Evolutionary conservation across 2,113 vertebrate genomes (phyloP).

Genomic region (Gymnobelideus leadbeateri): DNA sequence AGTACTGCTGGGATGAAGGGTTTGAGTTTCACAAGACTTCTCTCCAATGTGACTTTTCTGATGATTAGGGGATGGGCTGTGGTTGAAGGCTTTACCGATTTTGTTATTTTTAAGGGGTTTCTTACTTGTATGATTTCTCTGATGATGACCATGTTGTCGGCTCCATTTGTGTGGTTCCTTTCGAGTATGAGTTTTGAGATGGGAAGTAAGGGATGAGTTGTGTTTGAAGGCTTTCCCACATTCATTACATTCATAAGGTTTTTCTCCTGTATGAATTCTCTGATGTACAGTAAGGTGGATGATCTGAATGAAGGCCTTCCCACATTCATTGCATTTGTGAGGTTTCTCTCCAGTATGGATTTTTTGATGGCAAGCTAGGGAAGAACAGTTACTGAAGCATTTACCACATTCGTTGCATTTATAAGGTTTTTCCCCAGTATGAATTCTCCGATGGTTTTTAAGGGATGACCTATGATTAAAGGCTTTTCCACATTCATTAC

Average conservation of each 20-base stretch:
- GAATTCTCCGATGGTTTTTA: constrained; percentile 39
- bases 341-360: constrained; percentile 59
- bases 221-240: constrained; percentile 54
- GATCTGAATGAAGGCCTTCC: constrained; percentile 63
- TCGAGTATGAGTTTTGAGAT: constrained; percentile 52
- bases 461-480: constrained; percentile 59
- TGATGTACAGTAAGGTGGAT: constrained; percentile 38
- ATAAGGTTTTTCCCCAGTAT: constrained; percentile 49
- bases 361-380: constrained; percentile 53
- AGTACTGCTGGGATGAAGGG: neutral
- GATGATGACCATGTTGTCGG: neutral
- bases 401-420: constrained; percentile 57
- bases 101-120: constrained; percentile 2
- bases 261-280: constrained; percentile 59
- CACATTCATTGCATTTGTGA: constrained; percentile 54
- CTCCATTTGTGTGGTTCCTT: constrained; percentile 40
- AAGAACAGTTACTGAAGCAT: constrained; percentile 53
- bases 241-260: constrained; percentile 14
- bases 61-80: neutral
- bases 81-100: neutral
- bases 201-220: constrained; percentile 46
- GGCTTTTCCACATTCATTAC: constrained; percentile 63
- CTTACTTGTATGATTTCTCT: neutral
- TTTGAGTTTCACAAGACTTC: neutral
- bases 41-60: neutral